Evolutionary conservation across 2,797 vertebrate species (phyloP).

Genomic region (Odontamblyopus lacepedii): DNA sequence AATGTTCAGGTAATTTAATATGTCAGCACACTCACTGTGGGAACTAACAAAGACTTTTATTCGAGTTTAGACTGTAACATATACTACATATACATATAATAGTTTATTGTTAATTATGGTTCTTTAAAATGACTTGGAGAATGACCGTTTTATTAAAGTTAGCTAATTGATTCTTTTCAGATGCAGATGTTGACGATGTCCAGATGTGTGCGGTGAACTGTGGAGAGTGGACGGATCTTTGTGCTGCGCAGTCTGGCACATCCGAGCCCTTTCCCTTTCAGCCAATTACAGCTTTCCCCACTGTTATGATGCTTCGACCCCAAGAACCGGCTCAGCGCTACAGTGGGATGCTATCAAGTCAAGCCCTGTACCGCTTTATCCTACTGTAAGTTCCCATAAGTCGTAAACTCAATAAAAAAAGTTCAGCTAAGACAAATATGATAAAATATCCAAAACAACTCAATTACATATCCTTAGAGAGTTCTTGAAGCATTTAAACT

Average conservation of each 20-base stretch:
- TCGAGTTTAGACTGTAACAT: no score
- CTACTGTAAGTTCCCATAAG: slow-evolving; percentile 78
- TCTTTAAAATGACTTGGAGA: no score
- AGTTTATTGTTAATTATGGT: no score
- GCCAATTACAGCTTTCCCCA: slow-evolving; percentile 83
- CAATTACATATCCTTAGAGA: neutral
- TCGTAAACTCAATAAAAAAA: neutral
- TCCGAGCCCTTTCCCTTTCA: slow-evolving; percentile 39
- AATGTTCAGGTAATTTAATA: no score
- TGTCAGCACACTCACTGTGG: no score
- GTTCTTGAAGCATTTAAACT: neutral
- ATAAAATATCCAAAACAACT: neutral
- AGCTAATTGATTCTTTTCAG: slow-evolving; percentile 22
- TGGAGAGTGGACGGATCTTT: slow-evolving; percentile 88
- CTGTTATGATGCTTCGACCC: slow-evolving; percentile 75
- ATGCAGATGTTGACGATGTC: slow-evolving; percentile 60
- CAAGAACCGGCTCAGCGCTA: slow-evolving; percentile 71
- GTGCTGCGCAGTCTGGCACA: slow-evolving; percentile 71
- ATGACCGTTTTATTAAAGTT: no score
- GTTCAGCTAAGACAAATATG: neutral
- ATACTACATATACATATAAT: no score
- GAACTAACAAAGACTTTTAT: no score
- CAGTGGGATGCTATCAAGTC: slow-evolving; percentile 82
- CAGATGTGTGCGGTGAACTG: slow-evolving; percentile 84
- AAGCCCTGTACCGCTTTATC: slow-evolving; percentile 84